These are phyloP conservation scores for Calameuta idolon DNA, from an alignment of 2,888 invertebrate species.

Conservation along the genomic window DNA sequence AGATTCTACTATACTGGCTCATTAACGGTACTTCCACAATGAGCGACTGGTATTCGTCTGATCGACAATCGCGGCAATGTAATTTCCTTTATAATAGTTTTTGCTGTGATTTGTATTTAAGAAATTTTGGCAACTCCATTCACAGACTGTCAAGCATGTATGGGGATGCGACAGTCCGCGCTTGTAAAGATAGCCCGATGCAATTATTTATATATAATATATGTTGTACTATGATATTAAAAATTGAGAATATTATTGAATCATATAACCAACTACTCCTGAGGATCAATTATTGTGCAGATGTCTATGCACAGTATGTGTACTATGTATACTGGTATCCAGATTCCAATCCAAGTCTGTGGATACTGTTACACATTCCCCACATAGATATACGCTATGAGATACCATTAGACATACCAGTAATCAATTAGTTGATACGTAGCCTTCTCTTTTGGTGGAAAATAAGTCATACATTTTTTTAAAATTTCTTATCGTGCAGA, in stretches of 20 bases:
- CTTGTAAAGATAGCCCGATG: neutral
- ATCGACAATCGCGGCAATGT: neutral
- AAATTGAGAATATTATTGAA: neutral
- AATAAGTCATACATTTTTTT: neutral
- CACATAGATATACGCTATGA: neutral
- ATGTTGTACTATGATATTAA: slow-evolving; percentile 27
- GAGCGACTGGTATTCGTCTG: neutral
- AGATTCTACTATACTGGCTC: neutral
- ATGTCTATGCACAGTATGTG: neutral
- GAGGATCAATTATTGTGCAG: neutral
- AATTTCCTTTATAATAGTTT: neutral
- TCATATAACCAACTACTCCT: neutral
- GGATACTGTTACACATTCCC: neutral
- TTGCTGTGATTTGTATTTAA: slow-evolving; percentile 1
- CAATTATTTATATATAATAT: slow-evolving; percentile 39
- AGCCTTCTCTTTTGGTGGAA: neutral
- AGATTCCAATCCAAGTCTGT: neutral
- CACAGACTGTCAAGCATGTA: neutral
- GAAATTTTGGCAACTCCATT: neutral
- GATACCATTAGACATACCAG: neutral
- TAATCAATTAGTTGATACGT: neutral
- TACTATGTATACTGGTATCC: neutral
- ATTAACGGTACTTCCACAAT: neutral
- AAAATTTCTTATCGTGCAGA: neutral
- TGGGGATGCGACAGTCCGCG: neutral